Percentiles rank a stretch among this genome's conserved stretches.
Conservation (phyloP, 2,797 vertebrate genomes). For the Pygocentrus nattereri region DNA sequence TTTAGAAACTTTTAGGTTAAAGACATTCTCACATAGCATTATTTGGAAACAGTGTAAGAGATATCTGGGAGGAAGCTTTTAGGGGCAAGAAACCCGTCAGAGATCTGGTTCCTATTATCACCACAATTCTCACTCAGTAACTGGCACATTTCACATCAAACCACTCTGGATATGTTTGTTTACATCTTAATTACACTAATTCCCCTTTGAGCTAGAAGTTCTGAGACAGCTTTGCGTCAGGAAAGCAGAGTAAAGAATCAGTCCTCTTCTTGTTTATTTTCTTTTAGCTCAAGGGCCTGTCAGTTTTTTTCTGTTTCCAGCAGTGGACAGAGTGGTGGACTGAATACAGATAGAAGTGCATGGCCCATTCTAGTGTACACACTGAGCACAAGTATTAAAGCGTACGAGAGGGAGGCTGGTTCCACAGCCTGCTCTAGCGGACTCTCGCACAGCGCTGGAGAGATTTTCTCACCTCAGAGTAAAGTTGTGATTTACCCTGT, state of each 20-base stretch:
- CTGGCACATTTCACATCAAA: no score
- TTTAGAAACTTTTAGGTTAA: no score
- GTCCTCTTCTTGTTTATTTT: background rate
- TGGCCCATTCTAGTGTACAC: conserved; percentile 67
- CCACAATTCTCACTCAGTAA: no score
- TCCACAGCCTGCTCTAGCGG: conserved; percentile 13
- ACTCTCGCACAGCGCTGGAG: conserved; percentile 15
- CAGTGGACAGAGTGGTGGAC: conserved; percentile 63
- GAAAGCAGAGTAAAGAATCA: background rate
- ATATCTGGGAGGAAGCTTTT: no score
- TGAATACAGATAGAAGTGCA: conserved; percentile 61
- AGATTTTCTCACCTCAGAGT: conserved; percentile 28
- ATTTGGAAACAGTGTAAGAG: no score
- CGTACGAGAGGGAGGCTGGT: background rate
- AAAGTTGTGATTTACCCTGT: conserved; percentile 43
- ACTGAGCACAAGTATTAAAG: conserved; percentile 9
- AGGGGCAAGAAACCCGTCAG: no score
- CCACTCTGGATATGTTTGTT: no score
- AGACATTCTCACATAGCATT: no score
- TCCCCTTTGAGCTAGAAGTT: background rate
- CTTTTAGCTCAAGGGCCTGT: conserved; percentile 48
- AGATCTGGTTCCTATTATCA: no score
- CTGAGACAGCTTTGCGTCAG: background rate
- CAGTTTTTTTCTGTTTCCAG: conserved; percentile 69
- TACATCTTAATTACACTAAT: no score